Percentiles rank a stretch among this genome's conserved stretches.
These are phyloP conservation scores for Colletes gigas DNA, from an alignment of 1,140 invertebrate species.

Conservation along the genomic window DNA sequence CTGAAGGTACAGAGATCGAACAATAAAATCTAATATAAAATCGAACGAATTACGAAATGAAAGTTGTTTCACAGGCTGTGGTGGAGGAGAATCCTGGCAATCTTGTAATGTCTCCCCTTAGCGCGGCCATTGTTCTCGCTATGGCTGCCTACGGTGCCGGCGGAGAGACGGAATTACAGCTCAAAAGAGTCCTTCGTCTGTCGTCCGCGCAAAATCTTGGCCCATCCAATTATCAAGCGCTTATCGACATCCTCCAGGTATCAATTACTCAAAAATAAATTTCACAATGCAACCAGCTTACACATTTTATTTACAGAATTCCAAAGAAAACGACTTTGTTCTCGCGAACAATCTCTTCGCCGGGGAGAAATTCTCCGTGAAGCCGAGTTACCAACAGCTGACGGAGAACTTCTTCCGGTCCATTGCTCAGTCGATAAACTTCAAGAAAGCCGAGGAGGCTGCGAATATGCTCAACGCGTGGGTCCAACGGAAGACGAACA, in stretches of 20 bases:
- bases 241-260: constrained; percentile 66
- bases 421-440: constrained; percentile 71
- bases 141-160: constrained; percentile 72
- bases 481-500: constrained; percentile 81
- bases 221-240: constrained; percentile 53
- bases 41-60: neutral
- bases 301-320: constrained; percentile 56
- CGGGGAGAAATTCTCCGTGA: constrained; percentile 43
- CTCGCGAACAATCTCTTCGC: constrained; percentile 74
- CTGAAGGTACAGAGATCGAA: constrained; percentile 6
- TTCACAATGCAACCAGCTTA: no score
- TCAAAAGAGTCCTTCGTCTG: constrained; percentile 64
- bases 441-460: constrained; percentile 62
- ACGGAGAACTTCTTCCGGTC: constrained; percentile 62
- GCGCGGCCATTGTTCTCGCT: constrained; percentile 66
- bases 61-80: constrained; percentile 47
- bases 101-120: constrained; percentile 71
- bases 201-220: constrained; percentile 45
- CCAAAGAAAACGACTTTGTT: constrained; percentile 67
- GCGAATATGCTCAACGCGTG: constrained; percentile 82
- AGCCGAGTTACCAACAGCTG: constrained; percentile 58
- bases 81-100: constrained; percentile 54
- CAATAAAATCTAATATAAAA: neutral
- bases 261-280: neutral
- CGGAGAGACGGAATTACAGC: constrained; percentile 66